Conservation (phyloP, 2,797 vertebrate genomes). For the Oceanodroma leucorhoa region DNA sequence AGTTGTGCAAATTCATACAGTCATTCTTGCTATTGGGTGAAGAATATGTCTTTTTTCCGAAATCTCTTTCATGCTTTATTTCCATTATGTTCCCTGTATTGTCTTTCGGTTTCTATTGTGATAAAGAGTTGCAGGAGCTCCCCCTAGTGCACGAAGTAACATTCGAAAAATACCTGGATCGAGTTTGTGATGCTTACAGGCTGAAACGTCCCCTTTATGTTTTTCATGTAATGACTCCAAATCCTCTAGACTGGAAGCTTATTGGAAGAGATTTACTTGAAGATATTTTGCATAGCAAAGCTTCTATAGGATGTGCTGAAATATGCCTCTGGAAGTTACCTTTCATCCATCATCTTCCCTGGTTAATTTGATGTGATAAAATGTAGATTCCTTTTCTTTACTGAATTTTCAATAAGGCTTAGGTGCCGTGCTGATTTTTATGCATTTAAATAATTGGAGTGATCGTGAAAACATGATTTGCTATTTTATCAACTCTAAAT, state of each 20-base stretch:
- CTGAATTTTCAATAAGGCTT: neutral
- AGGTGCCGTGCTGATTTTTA: neutral
- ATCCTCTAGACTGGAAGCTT: neutral
- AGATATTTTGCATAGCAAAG: neutral
- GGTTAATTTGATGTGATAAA: neutral
- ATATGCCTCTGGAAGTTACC: neutral
- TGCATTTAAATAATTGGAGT: neutral
- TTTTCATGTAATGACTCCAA: neutral
- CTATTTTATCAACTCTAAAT: neutral
- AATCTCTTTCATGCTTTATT: neutral
- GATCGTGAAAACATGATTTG: neutral
- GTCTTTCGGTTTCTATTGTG: neutral
- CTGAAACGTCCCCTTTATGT: neutral
- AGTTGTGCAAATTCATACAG: neutral
- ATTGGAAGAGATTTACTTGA: neutral
- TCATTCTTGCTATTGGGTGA: neutral
- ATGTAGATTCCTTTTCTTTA: neutral
- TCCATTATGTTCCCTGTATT: neutral
- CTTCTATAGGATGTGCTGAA: neutral
- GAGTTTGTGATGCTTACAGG: neutral
- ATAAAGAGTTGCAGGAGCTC: constrained; percentile 60
- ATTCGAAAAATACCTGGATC: neutral
- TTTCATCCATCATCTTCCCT: neutral
- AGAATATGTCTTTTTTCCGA: neutral
- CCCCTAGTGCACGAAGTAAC: constrained; percentile 56